Conservation (phyloP, 2,113 vertebrate species). For the Nycticryphes semicollaris region DNA sequence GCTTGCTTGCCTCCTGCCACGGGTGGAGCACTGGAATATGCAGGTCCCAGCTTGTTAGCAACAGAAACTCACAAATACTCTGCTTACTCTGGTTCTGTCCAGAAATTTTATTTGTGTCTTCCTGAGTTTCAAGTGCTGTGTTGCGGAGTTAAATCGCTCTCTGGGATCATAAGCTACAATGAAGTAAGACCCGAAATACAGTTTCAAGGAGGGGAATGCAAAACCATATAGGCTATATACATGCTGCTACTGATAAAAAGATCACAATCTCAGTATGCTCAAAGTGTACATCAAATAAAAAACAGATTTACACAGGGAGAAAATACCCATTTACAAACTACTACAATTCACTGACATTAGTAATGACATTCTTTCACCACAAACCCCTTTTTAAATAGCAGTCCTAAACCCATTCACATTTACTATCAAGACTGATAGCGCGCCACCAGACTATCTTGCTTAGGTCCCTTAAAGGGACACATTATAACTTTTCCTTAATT, state of each 20-base stretch:
- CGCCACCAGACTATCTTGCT: neutral
- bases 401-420: neutral
- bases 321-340: neutral
- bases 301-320: neutral
- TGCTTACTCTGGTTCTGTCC: neutral
- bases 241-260: neutral
- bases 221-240: neutral
- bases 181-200: neutral
- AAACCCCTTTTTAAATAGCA: neutral
- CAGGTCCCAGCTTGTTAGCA: neutral
- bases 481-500: neutral
- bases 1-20: neutral
- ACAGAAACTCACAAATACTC: neutral
- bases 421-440: neutral
- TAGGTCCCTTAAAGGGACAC: neutral
- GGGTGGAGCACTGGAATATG: slow-evolving; percentile 5
- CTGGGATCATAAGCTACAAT: neutral
- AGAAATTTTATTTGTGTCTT: neutral
- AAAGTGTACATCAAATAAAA: neutral
- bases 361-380: neutral
- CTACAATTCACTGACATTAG: neutral
- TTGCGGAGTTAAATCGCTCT: neutral
- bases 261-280: neutral
- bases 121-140: neutral
- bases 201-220: neutral